Base-by-base conservation (phyloP, 1,140 invertebrate genomes). In the Cataglyphis hispanica region DNA sequence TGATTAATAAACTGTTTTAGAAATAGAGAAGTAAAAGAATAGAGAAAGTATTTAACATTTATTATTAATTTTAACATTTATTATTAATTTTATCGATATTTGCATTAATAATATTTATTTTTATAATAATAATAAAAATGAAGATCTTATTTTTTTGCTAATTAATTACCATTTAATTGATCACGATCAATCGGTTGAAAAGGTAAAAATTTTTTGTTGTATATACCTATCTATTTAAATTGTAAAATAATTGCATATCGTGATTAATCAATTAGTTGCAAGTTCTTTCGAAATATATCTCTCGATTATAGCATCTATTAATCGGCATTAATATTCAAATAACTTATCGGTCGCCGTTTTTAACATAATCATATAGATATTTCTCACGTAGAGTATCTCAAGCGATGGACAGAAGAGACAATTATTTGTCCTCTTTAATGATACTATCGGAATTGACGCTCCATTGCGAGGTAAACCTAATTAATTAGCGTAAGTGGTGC, bases 401-500 rank as follows among this genome's bases (percentile, higher is more conserved):
- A 77, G 63, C 22, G 13, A 50, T 53, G 22, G 31, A 34, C 25
- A 40, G 37, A 43, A 61, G 27, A 56, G 50, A 89, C 72, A 89
- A 89, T 89, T 40, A 84, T 60, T 34, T 19, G 83, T 60, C 60
- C 16, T 43, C 63, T 50, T 60, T 43, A 61, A 86, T 25, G 67
- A 84, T 61, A 58, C 27, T 60, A 50, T 69, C 58, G 64, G 84
- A 89, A 90, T 87, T 77, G 86, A 77, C 72, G 64, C 87, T 75
- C 67, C 70, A 78, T 74, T 69, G 84, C 80, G 50, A 86, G 83
- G 90, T 90, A 90, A 86, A 93, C 90, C 87, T 90, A 92, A 93
- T 93, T 93, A 93, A 92, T 93, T 92, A 93, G 91, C 69, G 70
- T 83, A 92, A 91, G 85, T 85, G 89, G 50, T 53, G 84, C 85